Evolutionary conservation across 2,888 invertebrate species (phyloP).

Genomic region (Empis livida): DNA sequence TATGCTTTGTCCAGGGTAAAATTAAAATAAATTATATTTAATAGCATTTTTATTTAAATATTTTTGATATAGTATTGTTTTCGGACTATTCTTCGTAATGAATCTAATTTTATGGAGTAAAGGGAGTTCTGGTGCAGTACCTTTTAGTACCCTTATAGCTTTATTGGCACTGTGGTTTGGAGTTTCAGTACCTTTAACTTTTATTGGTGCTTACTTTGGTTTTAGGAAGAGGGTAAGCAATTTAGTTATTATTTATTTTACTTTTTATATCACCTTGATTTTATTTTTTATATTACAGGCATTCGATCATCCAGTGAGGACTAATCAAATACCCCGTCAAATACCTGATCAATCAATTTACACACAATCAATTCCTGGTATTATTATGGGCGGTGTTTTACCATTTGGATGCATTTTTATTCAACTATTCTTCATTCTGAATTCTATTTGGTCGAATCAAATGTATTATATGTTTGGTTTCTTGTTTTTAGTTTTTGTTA

Average conservation of each 20-base stretch:
- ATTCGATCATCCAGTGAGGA: constrained; percentile 93
- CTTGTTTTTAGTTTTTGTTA: constrained; percentile 92
- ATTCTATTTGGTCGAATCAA: constrained; percentile 93
- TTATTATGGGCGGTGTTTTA: constrained; percentile 95
- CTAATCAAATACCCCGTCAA: constrained; percentile 96
- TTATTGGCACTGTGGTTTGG: constrained; percentile 93
- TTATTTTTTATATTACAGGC: constrained; percentile 44
- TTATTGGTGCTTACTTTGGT: constrained; percentile 96
- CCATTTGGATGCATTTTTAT: constrained; percentile 98
- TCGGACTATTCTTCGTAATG: constrained; percentile 93
- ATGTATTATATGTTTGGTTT: constrained; percentile 99
- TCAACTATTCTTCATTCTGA: constrained; percentile 96
- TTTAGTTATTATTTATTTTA: too few relatives aligned
- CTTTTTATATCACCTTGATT: not conserved
- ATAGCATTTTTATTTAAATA: not conserved
- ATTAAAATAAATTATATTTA: constrained; percentile 4
- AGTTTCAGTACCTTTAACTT: constrained; percentile 95
- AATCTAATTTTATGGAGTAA: constrained; percentile 94
- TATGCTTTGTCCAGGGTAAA: constrained; percentile 91
- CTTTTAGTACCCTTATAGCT: constrained; percentile 91
- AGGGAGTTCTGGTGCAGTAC: constrained; percentile 91
- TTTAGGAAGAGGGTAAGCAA: constrained; percentile 59
- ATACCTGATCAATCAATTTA: constrained; percentile 98
- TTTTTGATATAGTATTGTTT: constrained; percentile 63
- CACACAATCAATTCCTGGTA: constrained; percentile 89